Base-by-base conservation (phyloP, 2,888 invertebrate species). In the Euproctis similis region DNA sequence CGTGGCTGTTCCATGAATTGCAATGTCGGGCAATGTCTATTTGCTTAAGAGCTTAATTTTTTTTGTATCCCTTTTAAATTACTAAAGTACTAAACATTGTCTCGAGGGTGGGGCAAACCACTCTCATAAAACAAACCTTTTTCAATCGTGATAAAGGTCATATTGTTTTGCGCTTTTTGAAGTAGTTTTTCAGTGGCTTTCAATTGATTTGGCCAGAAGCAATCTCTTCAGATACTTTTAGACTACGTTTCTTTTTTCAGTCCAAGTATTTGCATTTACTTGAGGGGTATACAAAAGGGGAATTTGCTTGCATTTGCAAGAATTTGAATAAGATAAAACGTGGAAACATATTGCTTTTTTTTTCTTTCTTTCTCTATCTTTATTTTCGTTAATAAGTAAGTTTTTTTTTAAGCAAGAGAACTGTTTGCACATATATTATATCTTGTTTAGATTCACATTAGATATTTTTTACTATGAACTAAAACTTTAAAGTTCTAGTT, bases 211-310 rank as follows among this genome's bases (percentile, higher is more conserved):
- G 59, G 57, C 56, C 49, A 53, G 59, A 59, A 64, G 65, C 68
- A 70, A 71, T 64, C 61, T 71, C 60, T 59, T 37, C 46, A 64
- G 67, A 67, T 71, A 69, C 62, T 58, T 64, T 51, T 46, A 59
- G 57, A 61, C 59, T 58, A 64, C 60, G 62, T 60, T 68, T 67
- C 64, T 65, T 65, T 56, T 53, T n/a, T 28, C 39, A 35, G 40
- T 54, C 63, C 59, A 59, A 56, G 64, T 70, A 68, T 71, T 71
- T 69, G 70, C 70, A 67, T 76, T 73, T 58, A 46, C 59, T 62
- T 49, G 57, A 63, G 61, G 63, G 59, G 6, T 63, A 54, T 64
- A 65, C 59, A 55, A 57, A 64, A 62, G 59, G 61, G 59, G 63
- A 68, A 68, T 72, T 71, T 67, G 68, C 57, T 57, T 59, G 51